These are phyloP conservation scores for Solen grandis DNA, from an alignment of 1,140 invertebrate genomes.

Conservation along the genomic window DNA sequence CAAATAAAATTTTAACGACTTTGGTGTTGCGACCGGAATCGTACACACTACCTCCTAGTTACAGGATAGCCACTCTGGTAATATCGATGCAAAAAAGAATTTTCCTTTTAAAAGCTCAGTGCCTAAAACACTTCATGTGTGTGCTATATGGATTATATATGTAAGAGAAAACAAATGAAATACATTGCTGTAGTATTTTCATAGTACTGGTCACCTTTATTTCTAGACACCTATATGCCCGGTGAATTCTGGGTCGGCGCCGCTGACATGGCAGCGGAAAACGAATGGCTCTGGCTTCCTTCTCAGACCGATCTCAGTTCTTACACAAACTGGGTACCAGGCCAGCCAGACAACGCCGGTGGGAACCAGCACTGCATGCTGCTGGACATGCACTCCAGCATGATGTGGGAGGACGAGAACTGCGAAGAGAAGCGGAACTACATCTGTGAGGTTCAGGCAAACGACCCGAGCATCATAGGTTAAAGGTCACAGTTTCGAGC, in stretches of 20 bases:
- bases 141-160: too few species aligned
- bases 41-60: too few species aligned
- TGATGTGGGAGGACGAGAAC: slow-evolving; percentile 50
- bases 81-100: too few species aligned
- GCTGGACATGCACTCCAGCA: slow-evolving; percentile 3
- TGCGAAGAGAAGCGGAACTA: slow-evolving; percentile 52
- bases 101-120: too few species aligned
- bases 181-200: too few species aligned
- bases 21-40: too few species aligned
- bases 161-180: too few species aligned
- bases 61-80: too few species aligned
- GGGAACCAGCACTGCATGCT: slow-evolving; percentile 38
- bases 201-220: too few species aligned
- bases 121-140: too few species aligned
- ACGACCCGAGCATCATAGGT: neutral
- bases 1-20: too few species aligned
- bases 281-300: slow-evolving; percentile 47
- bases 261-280: slow-evolving; percentile 32
- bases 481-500: too few species aligned
- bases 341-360: slow-evolving; percentile 13
- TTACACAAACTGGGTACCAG: slow-evolving; percentile 46
- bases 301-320: neutral
- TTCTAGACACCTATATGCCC: slow-evolving; percentile 35
- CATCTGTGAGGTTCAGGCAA: slow-evolving; percentile 22
- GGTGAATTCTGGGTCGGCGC: slow-evolving; percentile 45